Base-by-base conservation (phyloP, 2,797 vertebrate genomes). In the Columba guinea region DNA sequence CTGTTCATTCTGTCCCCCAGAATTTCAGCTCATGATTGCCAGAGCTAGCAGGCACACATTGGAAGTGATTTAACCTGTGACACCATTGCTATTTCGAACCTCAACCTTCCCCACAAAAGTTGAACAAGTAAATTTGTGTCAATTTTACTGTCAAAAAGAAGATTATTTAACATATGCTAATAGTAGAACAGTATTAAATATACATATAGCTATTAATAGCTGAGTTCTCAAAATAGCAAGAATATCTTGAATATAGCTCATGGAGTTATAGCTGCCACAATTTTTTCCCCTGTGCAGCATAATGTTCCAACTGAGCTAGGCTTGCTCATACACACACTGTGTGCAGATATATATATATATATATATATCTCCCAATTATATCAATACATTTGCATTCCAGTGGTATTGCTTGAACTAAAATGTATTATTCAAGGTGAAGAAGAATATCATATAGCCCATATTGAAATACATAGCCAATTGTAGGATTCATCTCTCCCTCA, bases 71-170 rank as follows among this genome's bases (percentile, higher is more conserved):
- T 87, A 93, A 85, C 78, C 34, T 95, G 68, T 92, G 89, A 83
- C 90, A 94, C 75, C 18, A 56, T 12, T 87, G 58, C 68, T 93
- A 37, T 92, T 95, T 93, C 71, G 89, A 78, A 69, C 60, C 30
- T 53, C 81, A 94, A 39, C 30, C n/a, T 94, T 91, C 30, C 55
- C 16, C 58, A 62, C 44, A 78, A 77, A 87, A 83, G 52, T 46
- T 4, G 28, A 94, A 71, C 22, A 87, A 94, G 71, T 64, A 71
- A 48, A 93, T 89, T 71, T 77, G 78, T 92, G 84, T 84, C 75
- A 94, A 80, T 93, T 96, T 96, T 90, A 11, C 92, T 91, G 90
- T 93, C 92, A 96, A 90, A 93, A 89, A 87, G 62, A 75, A 55
- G 63, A 75, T 89, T 84, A 92, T 92, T 94, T 65, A 96, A 85